A percentile compares a stretch with the other conserved stretches of the same genome.
phyloP scores from a whole-genome alignment of 1,140 invertebrate species.

The Batillaria attramentaria region DNA sequence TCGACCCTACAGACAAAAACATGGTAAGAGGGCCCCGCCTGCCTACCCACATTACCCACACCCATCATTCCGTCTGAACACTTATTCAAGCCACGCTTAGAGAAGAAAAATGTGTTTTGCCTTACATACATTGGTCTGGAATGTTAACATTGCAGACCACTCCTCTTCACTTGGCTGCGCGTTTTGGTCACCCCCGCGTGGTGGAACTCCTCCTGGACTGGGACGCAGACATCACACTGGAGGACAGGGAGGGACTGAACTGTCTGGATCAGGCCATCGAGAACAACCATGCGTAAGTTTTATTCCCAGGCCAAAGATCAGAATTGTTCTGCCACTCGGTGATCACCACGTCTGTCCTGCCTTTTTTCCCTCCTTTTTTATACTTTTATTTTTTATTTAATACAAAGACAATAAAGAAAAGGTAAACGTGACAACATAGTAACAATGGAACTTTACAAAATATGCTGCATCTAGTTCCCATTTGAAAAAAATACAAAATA shows the following conservation, averaged over 20 bases:
- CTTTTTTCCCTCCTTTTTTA: not conserved
- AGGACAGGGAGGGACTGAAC: slow-evolving; percentile 71
- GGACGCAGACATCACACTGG: slow-evolving; percentile 67
- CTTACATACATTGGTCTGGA: too few relatives aligned
- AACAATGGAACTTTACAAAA: too few relatives aligned
- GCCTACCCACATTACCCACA: not conserved
- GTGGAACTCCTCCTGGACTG: slow-evolving; percentile 69
- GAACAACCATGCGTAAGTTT: slow-evolving; percentile 65
- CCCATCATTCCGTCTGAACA: not conserved
- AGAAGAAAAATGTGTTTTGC: too few relatives aligned
- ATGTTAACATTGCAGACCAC: too few relatives aligned
- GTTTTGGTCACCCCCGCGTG: slow-evolving; percentile 68
- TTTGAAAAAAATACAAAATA: too few relatives aligned
- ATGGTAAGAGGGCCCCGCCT: slow-evolving; percentile 59
- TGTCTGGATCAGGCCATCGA: slow-evolving; percentile 74
- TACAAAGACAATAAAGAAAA: not conserved
- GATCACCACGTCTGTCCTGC: too few relatives aligned
- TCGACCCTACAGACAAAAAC: slow-evolving; percentile 73
- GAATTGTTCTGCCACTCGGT: too few relatives aligned
- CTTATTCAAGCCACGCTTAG: too few relatives aligned
- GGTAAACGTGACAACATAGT: too few relatives aligned
- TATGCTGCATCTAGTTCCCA: too few relatives aligned
- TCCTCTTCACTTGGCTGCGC: slow-evolving; percentile 70
- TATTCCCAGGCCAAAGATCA: too few relatives aligned
- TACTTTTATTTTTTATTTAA: not conserved